Percentiles rank a stretch among this genome's conserved stretches.
These are phyloP conservation scores for Oceanodroma tethys DNA, from an alignment of 2,113 vertebrate genomes.

Conservation along the genomic window DNA sequence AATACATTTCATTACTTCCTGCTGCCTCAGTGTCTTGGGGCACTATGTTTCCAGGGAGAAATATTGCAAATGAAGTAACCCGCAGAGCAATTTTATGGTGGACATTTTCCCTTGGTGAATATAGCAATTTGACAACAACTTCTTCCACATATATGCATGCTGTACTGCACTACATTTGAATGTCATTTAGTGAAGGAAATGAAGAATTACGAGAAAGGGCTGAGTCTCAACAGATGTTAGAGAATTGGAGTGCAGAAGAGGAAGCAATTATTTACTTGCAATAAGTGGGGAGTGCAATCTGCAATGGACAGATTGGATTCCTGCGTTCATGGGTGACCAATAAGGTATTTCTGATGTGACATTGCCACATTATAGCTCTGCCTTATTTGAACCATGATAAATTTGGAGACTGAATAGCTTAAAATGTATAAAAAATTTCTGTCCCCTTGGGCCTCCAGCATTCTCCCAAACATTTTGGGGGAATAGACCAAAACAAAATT, in stretches of 20 bases:
- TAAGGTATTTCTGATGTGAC: neutral
- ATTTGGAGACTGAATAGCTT: neutral
- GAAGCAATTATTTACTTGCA: slow-evolving; percentile 1
- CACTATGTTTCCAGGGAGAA: neutral
- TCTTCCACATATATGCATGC: neutral
- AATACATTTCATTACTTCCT: slow-evolving; percentile 30
- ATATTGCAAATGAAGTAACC: slow-evolving; percentile 23
- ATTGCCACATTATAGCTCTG: neutral
- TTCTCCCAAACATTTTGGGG: neutral
- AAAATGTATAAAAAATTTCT: neutral
- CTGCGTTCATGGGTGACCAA: neutral
- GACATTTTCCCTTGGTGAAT: neutral
- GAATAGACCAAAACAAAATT: neutral
- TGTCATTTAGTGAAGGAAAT: neutral
- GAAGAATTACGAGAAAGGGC: neutral
- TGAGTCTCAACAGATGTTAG: neutral
- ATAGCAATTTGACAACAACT: neutral
- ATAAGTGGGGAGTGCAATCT: neutral
- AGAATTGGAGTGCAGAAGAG: neutral
- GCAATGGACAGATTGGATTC: neutral
- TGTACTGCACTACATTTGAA: neutral
- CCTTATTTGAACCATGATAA: neutral
- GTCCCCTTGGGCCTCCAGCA: fast-evolving
- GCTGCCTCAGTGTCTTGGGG: neutral
- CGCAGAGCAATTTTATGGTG: neutral